Percentiles rank a stretch among this genome's conserved stretches.
Evolutionary conservation across 1,140 invertebrate species (phyloP).

Genomic region (Psilanteris sp.): DNA sequence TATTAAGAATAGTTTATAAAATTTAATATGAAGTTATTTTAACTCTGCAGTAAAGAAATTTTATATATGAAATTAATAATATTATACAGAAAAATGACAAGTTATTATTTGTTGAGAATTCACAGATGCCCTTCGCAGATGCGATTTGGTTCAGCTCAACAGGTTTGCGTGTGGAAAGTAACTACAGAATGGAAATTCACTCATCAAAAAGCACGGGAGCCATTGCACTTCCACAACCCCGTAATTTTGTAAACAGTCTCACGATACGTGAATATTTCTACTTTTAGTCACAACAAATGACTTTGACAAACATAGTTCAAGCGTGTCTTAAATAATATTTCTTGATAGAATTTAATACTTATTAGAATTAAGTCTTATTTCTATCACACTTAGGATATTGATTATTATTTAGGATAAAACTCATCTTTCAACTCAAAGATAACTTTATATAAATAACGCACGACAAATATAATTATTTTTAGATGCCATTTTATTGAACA

Average conservation of each 20-base stretch:
- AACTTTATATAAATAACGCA: constrained; percentile 1
- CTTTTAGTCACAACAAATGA: constrained; percentile 32
- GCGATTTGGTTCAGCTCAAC: constrained; percentile 66
- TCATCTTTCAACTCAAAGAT: not conserved
- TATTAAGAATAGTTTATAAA: too few relatives aligned
- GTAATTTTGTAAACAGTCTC: constrained; percentile 52
- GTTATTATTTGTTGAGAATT: constrained; percentile 25
- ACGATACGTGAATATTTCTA: constrained; percentile 44
- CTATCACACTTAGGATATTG: constrained; percentile 10
- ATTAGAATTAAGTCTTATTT: constrained; percentile 18
- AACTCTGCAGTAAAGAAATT: too few relatives aligned
- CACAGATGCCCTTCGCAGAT: constrained; percentile 21
- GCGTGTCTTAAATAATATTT: constrained; percentile 32
- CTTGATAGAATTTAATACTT: constrained; percentile 21
- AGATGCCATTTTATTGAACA: constrained; percentile 52
- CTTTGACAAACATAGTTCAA: constrained; percentile 47
- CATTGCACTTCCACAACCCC: constrained; percentile 45
- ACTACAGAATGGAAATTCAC: constrained; percentile 72
- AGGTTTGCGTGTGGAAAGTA: constrained; percentile 76
- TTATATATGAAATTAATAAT: too few relatives aligned
- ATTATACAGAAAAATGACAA: too few relatives aligned
- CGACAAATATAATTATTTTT: not conserved
- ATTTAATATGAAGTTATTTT: too few relatives aligned
- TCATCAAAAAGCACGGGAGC: constrained; percentile 64
- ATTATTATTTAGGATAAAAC: too few relatives aligned